These are phyloP conservation scores for Stomorhina lunata DNA, from an alignment of 2,888 invertebrate species.

Conservation along the genomic window DNA sequence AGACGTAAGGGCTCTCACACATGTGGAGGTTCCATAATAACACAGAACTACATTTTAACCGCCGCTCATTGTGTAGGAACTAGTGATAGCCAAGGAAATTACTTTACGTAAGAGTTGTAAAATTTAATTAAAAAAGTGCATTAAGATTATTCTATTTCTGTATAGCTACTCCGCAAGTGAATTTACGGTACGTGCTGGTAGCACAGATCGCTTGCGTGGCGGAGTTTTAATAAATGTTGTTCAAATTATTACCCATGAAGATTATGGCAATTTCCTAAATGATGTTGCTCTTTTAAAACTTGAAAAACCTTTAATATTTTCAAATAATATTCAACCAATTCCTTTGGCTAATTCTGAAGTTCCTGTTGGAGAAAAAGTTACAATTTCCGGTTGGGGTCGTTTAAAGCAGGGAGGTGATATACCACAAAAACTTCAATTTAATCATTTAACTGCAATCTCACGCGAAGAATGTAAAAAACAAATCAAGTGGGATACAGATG, in stretches of 20 bases:
- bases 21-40: constrained; percentile 77
- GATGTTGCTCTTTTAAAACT: constrained; percentile 73
- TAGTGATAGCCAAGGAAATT: constrained; percentile 53
- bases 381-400: constrained; percentile 75
- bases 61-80: constrained; percentile 76
- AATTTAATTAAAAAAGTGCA: not conserved
- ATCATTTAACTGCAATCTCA: constrained; percentile 68
- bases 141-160: not conserved
- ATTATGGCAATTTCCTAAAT: constrained; percentile 71
- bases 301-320: constrained; percentile 69
- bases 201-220: constrained; percentile 71
- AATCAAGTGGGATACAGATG: constrained; percentile 68
- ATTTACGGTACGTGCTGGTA: constrained; percentile 60
- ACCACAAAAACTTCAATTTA: constrained; percentile 72
- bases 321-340: constrained; percentile 71
- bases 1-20: constrained; percentile 67
- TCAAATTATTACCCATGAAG: constrained; percentile 70
- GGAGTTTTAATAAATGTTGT: constrained; percentile 71
- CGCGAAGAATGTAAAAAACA: constrained; percentile 55
- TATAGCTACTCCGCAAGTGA: constrained; percentile 36
- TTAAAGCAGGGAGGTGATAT: constrained; percentile 68
- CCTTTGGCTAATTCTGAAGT: constrained; percentile 69
- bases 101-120: constrained; percentile 66
- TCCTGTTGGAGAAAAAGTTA: constrained; percentile 67
- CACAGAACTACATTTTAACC: constrained; percentile 71